Evolutionary conservation across 2,113 vertebrate genomes (phyloP).

Genomic region (Empidonax alnorum): DNA sequence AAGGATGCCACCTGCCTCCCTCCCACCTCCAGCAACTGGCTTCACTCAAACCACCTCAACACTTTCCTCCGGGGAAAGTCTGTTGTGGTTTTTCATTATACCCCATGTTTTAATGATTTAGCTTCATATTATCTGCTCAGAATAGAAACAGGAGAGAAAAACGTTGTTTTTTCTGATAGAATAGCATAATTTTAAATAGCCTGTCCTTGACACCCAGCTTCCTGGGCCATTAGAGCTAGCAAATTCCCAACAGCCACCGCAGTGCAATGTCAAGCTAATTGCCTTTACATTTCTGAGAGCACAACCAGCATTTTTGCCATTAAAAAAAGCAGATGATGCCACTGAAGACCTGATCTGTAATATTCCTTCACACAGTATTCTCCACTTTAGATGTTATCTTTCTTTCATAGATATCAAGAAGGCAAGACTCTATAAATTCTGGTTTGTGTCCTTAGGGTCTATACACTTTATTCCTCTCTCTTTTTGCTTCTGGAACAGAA

Average conservation of each 20-base stretch:
- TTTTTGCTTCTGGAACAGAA: background rate
- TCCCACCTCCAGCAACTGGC: background rate
- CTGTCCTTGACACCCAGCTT: slow-evolving; percentile 18
- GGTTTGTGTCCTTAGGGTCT: background rate
- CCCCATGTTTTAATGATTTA: background rate
- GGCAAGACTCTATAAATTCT: background rate
- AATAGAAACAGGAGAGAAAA: slow-evolving; percentile 16
- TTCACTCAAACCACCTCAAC: background rate
- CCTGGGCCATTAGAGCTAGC: background rate
- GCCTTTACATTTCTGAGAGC: slow-evolving; percentile 10
- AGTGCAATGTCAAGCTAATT: slow-evolving; percentile 3
- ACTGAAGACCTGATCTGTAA: background rate
- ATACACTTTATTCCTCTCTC: background rate
- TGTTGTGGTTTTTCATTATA: background rate
- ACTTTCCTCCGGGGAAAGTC: background rate
- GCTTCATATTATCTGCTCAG: background rate
- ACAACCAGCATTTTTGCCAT: slow-evolving; percentile 3
- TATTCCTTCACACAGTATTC: background rate
- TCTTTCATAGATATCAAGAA: background rate
- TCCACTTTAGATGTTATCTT: background rate
- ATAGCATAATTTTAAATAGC: background rate
- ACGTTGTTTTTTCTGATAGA: background rate
- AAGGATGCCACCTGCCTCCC: background rate
- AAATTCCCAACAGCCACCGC: slow-evolving; percentile 6
- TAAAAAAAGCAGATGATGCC: background rate